Evolutionary conservation across 2,888 invertebrate genomes (phyloP), one percentile per base, ranked within the genome.

Genomic region (Acrobasis repandana): DNA sequence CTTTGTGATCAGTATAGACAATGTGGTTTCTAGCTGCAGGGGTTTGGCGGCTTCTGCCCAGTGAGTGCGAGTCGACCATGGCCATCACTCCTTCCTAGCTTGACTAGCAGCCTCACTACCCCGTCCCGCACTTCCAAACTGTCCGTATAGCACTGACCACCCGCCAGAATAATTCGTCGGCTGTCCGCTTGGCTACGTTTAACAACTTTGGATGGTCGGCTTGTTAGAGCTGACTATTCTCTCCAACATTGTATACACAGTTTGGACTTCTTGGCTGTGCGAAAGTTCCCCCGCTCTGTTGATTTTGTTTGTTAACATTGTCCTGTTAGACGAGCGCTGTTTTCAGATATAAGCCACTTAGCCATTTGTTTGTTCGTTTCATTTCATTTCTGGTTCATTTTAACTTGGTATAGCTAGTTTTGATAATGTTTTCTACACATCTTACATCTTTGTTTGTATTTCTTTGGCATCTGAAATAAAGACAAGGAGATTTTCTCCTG

Each of bases 1-100:
- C 93, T 70, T 92, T 93, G 65, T 93, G 92, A 67, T 93, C 93
- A 46, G 93, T 93, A 74, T 92, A 93, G 71, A 93, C 88, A 67
- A 93, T 93, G 68, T 93, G 93, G 70, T 92, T 93, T 60, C 92
- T 85, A 2, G 87, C 83, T n/a, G 90, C 81, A 2, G 88, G 88
- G 34, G 83, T 76, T 63, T 86, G 89, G 52, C 87, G 81, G 61
- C 67, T 75, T 59, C 86, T 79, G 62, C 81, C 85, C 63, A 90
- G 69, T 51, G 88, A 83, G 65, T 86, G 85, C 46, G 88, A 68
- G 68, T 91, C 92, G 88, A 92, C 91, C 72, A 71, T 63, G 16
- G 50, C 33, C 47, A 59, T 58, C 54, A 18, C 54, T 54, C 36
- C 51, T 36, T 16, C 15, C 34, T 18, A 38, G 38, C 38, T 16